Conservation (phyloP, 2,113 vertebrate genomes). For the Meles meles region DNA sequence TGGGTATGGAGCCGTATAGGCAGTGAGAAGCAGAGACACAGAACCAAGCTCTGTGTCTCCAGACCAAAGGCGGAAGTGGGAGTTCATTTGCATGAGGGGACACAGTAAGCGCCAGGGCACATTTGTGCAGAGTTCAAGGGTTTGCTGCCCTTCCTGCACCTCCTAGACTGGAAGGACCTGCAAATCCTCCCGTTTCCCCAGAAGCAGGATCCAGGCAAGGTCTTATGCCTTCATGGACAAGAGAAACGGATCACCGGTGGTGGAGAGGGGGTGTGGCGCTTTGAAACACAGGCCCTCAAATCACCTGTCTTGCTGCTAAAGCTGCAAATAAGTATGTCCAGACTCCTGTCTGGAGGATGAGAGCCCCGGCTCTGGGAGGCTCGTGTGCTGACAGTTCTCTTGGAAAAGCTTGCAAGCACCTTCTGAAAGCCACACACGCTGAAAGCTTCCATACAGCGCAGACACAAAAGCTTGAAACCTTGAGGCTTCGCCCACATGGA, state of each 20-base stretch:
- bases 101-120: fast-evolving
- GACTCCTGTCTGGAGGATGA: background rate
- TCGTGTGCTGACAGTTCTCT: background rate
- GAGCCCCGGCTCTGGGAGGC: background rate
- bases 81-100: fast-evolving
- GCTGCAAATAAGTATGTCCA: background rate
- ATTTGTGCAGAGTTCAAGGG: fast-evolving
- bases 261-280: fast-evolving
- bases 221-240: fast-evolving
- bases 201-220: background rate
- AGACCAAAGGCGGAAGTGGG: background rate
- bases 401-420: background rate
- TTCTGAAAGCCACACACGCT: background rate
- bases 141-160: fast-evolving
- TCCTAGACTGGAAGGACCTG: background rate
- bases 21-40: background rate
- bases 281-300: background rate
- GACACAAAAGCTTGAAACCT: slow-evolving; percentile 13
- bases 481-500: background rate
- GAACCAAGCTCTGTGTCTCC: background rate
- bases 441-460: background rate
- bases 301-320: background rate
- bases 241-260: fast-evolving
- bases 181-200: background rate
- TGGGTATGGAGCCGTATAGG: fast-evolving